Percentiles rank a stretch among this genome's conserved stretches.
Evolutionary conservation across 1,140 invertebrate genomes (phyloP).

Genomic region (Pinna nobilis): DNA sequence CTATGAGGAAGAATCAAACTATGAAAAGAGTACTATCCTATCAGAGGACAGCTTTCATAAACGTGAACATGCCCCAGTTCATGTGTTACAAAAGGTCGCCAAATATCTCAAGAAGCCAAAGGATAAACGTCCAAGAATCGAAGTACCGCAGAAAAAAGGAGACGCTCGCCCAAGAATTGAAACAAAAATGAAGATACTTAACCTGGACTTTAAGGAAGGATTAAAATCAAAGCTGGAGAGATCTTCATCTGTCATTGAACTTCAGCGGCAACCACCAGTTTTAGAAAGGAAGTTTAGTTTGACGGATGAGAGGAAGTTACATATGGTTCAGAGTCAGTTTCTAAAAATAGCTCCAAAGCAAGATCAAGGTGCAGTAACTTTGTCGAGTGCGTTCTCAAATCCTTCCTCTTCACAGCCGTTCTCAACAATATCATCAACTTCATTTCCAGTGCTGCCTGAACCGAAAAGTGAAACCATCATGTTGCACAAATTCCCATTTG

Average conservation of each 20-base stretch:
- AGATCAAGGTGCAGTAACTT: not conserved
- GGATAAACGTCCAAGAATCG: slow-evolving; percentile 45
- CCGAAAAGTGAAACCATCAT: not conserved
- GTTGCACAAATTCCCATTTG: slow-evolving; percentile 3
- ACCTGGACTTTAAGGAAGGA: slow-evolving; percentile 12
- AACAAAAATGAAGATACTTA: slow-evolving; percentile 23
- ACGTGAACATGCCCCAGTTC: slow-evolving; percentile 46
- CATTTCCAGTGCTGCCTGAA: not conserved
- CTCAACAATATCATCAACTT: not conserved
- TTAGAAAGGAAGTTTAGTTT: not conserved
- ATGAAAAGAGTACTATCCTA: slow-evolving; percentile 41
- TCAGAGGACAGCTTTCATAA: slow-evolving; percentile 19
- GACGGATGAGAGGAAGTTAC: slow-evolving; percentile 22
- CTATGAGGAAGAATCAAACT: not conserved
- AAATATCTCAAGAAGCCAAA: slow-evolving; percentile 57
- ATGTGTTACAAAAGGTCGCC: slow-evolving; percentile 54
- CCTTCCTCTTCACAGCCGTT: not conserved
- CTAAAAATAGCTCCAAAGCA: slow-evolving; percentile 13
- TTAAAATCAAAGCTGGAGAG: slow-evolving; percentile 24
- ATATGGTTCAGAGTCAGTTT: slow-evolving; percentile 20
- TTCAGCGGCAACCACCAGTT: not conserved
- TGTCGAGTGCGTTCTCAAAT: not conserved
- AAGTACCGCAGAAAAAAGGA: slow-evolving; percentile 34
- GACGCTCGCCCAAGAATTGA: slow-evolving; percentile 38
- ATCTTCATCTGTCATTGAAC: not conserved